Percentiles rank a stretch among this genome's conserved stretches.
phyloP scores from a whole-genome alignment of 2,797 vertebrate species.

The Sarcoramphus papa region DNA sequence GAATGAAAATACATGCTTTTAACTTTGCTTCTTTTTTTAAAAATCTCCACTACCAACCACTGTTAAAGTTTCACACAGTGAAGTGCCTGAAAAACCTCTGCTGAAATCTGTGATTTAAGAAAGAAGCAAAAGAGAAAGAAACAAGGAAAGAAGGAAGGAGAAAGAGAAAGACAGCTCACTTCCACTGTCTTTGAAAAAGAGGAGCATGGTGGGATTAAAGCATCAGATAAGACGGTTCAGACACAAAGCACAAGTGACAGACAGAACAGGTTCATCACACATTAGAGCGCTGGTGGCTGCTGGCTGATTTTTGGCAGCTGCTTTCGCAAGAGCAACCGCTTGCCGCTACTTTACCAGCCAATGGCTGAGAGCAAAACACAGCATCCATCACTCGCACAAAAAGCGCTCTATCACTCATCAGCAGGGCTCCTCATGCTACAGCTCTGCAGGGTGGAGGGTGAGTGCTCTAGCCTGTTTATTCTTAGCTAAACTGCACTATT shows the following conservation, averaged over 20 bases:
- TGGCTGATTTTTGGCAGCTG: neutral
- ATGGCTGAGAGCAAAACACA: neutral
- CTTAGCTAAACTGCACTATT: neutral
- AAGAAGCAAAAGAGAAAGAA: neutral
- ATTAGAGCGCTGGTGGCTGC: neutral
- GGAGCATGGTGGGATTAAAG: neutral
- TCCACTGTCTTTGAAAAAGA: neutral
- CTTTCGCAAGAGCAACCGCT: neutral
- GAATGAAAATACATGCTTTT: neutral
- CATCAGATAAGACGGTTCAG: neutral
- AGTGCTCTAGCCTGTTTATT: neutral
- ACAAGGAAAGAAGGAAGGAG: neutral
- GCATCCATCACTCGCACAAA: rapidly evolving
- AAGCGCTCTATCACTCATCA: neutral
- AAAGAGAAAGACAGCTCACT: neutral
- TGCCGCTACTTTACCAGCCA: neutral
- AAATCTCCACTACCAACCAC: neutral
- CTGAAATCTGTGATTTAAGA: neutral
- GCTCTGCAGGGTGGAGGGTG: neutral
- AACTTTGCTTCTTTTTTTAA: neutral
- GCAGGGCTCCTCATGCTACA: neutral
- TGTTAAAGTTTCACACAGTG: neutral
- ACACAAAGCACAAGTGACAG: neutral
- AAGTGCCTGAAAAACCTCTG: neutral
- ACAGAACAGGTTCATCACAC: neutral